A percentile compares a stretch with the other conserved stretches of the same genome.
Evolutionary conservation across 2,113 vertebrate genomes (phyloP).

Genomic region (Labrus mixtus): DNA sequence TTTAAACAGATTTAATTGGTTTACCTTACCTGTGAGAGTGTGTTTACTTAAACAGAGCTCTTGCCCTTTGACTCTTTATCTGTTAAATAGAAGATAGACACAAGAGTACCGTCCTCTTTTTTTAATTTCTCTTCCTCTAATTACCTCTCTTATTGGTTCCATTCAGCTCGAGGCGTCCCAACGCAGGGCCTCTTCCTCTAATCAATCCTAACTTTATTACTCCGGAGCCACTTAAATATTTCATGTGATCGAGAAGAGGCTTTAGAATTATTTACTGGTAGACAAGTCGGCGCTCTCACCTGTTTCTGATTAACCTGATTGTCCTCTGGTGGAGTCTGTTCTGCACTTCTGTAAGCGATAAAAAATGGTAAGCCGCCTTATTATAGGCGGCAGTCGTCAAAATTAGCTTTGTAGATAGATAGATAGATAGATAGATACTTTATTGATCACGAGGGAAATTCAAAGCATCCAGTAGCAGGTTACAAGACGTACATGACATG

Average conservation of each 20-base stretch:
- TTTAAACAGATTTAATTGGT: conserved; percentile 10
- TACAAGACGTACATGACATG: no score
- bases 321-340: conserved; percentile 3
- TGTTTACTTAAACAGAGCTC: not conserved
- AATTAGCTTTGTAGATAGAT: no score
- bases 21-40: not conserved
- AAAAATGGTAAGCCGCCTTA: no score
- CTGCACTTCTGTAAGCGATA: no score
- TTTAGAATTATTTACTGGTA: conserved; percentile 63
- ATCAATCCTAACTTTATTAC: conserved; percentile 77
- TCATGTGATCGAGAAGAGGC: conserved; percentile 60
- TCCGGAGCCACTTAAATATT: conserved; percentile 70
- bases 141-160: conserved; percentile 70
- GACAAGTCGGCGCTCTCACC: conserved; percentile 8
- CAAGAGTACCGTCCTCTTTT: not conserved
- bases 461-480: no score
- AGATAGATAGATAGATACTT: no score
- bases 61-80: conserved; percentile 27
- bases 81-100: conserved; percentile 33
- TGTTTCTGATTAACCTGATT: conserved; percentile 21
- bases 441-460: no score
- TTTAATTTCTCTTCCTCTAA: conserved; percentile 51
- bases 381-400: no score
- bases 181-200: conserved; percentile 51
- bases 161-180: conserved; percentile 51